Conservation (phyloP, 2,888 invertebrate species). For the Caenorhabditis sp. region DNA sequence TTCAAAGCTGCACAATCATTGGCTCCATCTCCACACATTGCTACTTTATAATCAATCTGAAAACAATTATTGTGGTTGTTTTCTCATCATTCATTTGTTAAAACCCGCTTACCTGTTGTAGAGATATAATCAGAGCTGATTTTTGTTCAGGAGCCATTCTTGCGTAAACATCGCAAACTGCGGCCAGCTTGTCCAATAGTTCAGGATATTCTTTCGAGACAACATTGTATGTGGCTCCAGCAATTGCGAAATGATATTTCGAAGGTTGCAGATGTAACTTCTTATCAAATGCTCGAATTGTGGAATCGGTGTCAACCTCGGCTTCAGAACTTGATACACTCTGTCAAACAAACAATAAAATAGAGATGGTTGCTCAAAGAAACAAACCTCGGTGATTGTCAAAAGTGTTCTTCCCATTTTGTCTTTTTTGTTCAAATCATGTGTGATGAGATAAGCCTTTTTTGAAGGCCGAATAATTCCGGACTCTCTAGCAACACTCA, state of each 20-base stretch:
- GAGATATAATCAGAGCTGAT: constrained; percentile 79
- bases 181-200: constrained; percentile 58
- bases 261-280: constrained; percentile 8
- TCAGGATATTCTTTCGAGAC: constrained; percentile 67
- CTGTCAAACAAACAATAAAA: neutral
- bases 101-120: constrained; percentile 76
- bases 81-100: too few species aligned
- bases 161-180: constrained; percentile 72
- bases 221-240: constrained; percentile 61
- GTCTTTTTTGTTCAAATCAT: constrained; percentile 33
- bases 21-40: constrained; percentile 74
- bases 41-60: constrained; percentile 71
- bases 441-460: constrained; percentile 52
- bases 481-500: constrained; percentile 88
- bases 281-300: constrained; percentile 25
- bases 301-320: constrained; percentile 22
- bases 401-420: constrained; percentile 30
- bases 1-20: constrained; percentile 74
- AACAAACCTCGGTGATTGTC: constrained; percentile 26
- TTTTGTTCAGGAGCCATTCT: constrained; percentile 76
- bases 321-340: constrained; percentile 36
- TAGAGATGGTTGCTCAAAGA: neutral
- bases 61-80: neutral
- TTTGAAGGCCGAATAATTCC: constrained; percentile 71
- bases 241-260: constrained; percentile 41